Evolutionary conservation across 2,113 vertebrate species (phyloP), one percentile per base, ranked within the genome.

Genomic region (Macquaria ambigua): DNA sequence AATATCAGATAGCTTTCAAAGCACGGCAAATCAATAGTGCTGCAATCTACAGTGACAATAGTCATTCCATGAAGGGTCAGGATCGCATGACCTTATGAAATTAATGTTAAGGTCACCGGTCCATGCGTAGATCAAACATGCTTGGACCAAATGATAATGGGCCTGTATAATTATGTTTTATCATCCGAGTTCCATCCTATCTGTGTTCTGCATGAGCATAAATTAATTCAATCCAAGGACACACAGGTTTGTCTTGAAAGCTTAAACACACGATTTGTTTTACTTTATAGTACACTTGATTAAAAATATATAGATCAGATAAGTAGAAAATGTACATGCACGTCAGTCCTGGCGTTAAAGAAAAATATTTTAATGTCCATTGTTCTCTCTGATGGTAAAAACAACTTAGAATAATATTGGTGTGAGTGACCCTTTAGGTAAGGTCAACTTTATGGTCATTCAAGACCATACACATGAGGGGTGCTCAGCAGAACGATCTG

Each of bases 1-100:
- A 82, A 92, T 93, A 92, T 91, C 76, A 93, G 89, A 93, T 92
- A 91, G 83, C 84, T 91, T 92, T 93, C 87, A 89, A 75, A 89
- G 89, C 82, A 37, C 81, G 79, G 80, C 83, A 91, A 94, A 95
- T 96, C 94, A 92, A 95, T 95, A 90, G 59, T 3, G 68, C 76
- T 77, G 73, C 87, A 86, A 88, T 93, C 90, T 89, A 85, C 90
- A 88, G 89, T 88, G 83, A 93, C 94, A 92, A 92, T 75, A 83
- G 91, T 83, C 59, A 70, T 88, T 90, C 64, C 46, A 66, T 41
- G 62, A 84, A 68, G 84, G 90, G 88, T 91, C 87, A 74, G 25
- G 63, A 85, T 88, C 15, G 8, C 77, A 46, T 81, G 91, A 93
- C 92, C 92, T 86, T 64, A 46, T 63, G 55, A 86, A 91, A 93